A percentile compares a stretch with the other conserved stretches of the same genome.
These are phyloP conservation scores for Zeugodacus cucurbitae DNA, from an alignment of 1,140 invertebrate species.

Conservation along the genomic window DNA sequence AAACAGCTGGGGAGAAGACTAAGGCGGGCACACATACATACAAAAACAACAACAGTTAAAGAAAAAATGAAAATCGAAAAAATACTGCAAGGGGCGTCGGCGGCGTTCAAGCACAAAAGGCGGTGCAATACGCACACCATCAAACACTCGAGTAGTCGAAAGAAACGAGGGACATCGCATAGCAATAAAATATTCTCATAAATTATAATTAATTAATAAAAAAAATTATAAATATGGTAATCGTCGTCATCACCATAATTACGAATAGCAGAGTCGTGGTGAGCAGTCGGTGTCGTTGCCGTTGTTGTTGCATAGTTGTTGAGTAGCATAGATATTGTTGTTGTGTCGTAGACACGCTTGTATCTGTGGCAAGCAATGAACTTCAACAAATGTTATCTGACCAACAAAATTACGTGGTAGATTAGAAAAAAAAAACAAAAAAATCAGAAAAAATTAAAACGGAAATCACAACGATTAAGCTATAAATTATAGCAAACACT, in stretches of 20 bases:
- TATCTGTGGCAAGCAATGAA: not conserved
- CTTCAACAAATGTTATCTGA: not conserved
- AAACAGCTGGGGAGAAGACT: not conserved
- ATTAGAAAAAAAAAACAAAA: not conserved
- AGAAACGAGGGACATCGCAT: not conserved
- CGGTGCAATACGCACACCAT: not conserved
- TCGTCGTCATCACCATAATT: constrained; percentile 34
- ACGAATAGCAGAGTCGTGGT: not conserved
- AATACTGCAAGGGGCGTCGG: not conserved
- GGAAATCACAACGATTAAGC: not conserved
- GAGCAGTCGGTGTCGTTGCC: not conserved
- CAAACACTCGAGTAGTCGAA: not conserved
- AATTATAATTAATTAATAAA: constrained; percentile 43
- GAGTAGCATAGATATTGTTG: not conserved
- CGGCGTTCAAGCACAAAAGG: not conserved
- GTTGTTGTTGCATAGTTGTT: not conserved
- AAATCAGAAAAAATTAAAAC: not conserved
- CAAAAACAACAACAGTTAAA: not conserved
- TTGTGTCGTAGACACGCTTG: not conserved
- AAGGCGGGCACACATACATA: not conserved
- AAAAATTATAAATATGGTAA: constrained; percentile 39
- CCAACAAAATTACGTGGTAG: not conserved
- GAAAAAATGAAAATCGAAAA: not conserved
- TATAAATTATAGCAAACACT: not conserved
- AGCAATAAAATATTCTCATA: constrained; percentile 38